Conservation (phyloP, 2,797 vertebrate genomes). For the Manis crassicaudata region DNA sequence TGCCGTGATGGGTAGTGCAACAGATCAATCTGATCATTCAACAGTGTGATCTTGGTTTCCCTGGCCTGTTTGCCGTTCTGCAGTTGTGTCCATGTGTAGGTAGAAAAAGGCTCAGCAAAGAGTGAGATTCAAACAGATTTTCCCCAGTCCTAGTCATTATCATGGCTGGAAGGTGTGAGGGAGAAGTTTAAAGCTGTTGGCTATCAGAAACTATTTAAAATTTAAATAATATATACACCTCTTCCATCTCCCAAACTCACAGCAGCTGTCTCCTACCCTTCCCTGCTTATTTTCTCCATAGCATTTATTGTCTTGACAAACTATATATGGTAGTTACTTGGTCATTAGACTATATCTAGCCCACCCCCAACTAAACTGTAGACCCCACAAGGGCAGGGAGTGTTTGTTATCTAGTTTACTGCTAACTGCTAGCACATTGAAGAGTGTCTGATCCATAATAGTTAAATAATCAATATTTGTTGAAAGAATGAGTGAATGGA, state of each 20-base stretch:
- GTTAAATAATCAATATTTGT: neutral
- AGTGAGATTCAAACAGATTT: neutral
- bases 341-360: neutral
- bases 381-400: neutral
- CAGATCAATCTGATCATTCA: neutral
- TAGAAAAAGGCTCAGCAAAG: neutral
- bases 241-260: neutral
- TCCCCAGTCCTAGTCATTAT: neutral
- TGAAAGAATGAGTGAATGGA: neutral
- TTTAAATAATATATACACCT: neutral
- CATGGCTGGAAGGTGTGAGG: neutral
- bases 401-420: neutral
- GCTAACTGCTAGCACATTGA: neutral
- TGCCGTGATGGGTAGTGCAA: neutral
- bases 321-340: neutral
- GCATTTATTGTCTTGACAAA: neutral
- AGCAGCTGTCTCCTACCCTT: neutral
- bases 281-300: neutral
- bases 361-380: neutral
- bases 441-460: neutral
- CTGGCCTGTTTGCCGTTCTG: neutral
- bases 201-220: neutral
- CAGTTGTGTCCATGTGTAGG: neutral
- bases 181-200: conserved; percentile 4
- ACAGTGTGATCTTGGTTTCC: neutral